These are phyloP conservation scores for Augiades crinisus DNA, from an alignment of 2,888 invertebrate genomes.

Conservation along the genomic window DNA sequence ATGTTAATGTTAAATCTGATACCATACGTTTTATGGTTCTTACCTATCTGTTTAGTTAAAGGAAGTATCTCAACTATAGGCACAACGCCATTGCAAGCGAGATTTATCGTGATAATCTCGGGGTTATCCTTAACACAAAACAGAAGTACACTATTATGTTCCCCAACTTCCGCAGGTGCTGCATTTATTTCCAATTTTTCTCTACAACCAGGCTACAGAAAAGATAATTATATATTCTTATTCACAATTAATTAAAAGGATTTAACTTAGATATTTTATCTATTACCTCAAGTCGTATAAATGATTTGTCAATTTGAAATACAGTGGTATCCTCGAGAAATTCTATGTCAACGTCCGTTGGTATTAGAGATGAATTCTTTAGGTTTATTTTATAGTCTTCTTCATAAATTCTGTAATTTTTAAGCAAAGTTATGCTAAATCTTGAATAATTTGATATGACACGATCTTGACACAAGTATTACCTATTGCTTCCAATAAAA, in stretches of 20 bases:
- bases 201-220: constrained; percentile 57
- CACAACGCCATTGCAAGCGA: constrained; percentile 75
- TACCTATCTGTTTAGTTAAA: constrained; percentile 62
- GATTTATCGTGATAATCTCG: constrained; percentile 70
- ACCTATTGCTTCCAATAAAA: constrained; percentile 63
- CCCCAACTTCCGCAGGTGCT: constrained; percentile 60
- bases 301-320: constrained; percentile 69
- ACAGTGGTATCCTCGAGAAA: constrained; percentile 62
- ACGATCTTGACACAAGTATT: no score
- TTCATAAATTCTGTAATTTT: constrained; percentile 62
- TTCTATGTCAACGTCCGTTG: constrained; percentile 67
- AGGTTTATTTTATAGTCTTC: constrained; percentile 72
- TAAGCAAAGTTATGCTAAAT: not conserved
- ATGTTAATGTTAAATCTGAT: no score
- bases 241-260: not conserved
- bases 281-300: constrained; percentile 55
- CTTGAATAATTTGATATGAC: no score
- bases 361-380: constrained; percentile 77
- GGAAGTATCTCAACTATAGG: constrained; percentile 75
- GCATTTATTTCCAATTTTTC: constrained; percentile 60
- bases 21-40: no score
- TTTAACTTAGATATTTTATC: not conserved
- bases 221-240: not conserved
- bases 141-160: constrained; percentile 51
- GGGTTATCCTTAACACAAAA: constrained; percentile 82